Conservation (phyloP, 2,888 invertebrate genomes). For the Tenthredo mesomela region DNA sequence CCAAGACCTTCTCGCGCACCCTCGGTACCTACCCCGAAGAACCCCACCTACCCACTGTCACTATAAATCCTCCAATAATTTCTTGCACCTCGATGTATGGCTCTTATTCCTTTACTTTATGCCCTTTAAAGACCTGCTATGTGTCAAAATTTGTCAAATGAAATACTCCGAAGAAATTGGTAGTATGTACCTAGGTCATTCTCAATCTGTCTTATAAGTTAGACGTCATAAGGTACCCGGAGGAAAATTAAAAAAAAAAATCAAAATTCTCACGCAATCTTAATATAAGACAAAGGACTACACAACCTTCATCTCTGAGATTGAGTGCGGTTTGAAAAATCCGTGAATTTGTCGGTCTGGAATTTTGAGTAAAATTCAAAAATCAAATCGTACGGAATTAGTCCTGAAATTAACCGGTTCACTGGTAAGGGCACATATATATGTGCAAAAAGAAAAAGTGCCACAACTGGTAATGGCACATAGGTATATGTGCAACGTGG, state of each 20-base stretch:
- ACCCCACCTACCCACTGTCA: conserved; percentile 43
- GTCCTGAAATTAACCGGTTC: no score
- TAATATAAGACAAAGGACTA: neutral
- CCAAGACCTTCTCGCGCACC: neutral
- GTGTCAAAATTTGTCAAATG: conserved; percentile 43
- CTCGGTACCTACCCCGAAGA: conserved; percentile 14
- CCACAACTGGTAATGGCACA: no score
- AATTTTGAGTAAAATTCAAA: neutral
- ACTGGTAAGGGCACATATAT: no score
- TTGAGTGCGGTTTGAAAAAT: neutral
- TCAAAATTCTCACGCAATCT: neutral
- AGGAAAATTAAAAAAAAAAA: neutral
- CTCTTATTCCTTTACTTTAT: conserved; percentile 50
- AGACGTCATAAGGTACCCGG: neutral
- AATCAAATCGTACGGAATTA: neutral
- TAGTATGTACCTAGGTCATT: no score
- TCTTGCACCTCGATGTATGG: conserved; percentile 50
- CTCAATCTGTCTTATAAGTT: neutral
- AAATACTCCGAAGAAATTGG: neutral
- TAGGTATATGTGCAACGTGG: no score
- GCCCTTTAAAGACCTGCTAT: conserved; percentile 30
- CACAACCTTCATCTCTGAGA: neutral
- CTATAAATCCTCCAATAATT: conserved; percentile 53
- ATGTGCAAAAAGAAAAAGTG: no score
- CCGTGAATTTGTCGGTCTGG: neutral